Evolutionary conservation across 2,113 vertebrate genomes (phyloP), one percentile per base, ranked within the genome.

Genomic region (Leuciscus idus): DNA sequence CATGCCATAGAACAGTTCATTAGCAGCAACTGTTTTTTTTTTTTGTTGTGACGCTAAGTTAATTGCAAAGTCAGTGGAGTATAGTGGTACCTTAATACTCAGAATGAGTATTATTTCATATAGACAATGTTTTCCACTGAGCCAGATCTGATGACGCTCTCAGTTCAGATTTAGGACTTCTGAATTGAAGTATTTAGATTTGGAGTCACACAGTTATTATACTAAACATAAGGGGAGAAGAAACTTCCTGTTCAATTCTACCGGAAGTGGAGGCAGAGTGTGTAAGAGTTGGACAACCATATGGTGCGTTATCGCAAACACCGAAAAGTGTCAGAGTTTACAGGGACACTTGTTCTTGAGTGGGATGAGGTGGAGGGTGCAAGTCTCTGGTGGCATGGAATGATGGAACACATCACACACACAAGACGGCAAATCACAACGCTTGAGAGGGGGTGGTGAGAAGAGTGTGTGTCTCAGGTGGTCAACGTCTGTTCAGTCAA

Each of bases 21-120:
- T 92, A 93, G 91, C 90, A 93, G 92, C 93, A 91, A 87, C 89
- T 80, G 85, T 84, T 90, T 88, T 90, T 91, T 92, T 85, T 91
- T 76, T 81, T 87, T 86, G 39, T 61, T 68, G 89, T 88, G 84
- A 89, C 85, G 61, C 84, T 48, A 83, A 82, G 59, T 83, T 62
- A 85, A 86, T 81, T 84, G 75, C 88, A 88, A 75, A 88, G 66
- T 55, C 64, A 59, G 43, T 4, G 26, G 81, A 73, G 4, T 84
- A 61, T 30, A 80, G 55, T 59, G 81, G 81, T 88, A 80, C 75
- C 85, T 23, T 55, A 36, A 36, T 26, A 64, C 6, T 76, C 19
- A 55, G 10, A 85, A 28, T 80, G 66, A 82, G 62, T 62, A 66
- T 6, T 7, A 28, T 19, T 68, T 80, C 21, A 55, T 23, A 17